Conservation (phyloP, 2,797 vertebrate species). For the Chelmon rostratus region DNA sequence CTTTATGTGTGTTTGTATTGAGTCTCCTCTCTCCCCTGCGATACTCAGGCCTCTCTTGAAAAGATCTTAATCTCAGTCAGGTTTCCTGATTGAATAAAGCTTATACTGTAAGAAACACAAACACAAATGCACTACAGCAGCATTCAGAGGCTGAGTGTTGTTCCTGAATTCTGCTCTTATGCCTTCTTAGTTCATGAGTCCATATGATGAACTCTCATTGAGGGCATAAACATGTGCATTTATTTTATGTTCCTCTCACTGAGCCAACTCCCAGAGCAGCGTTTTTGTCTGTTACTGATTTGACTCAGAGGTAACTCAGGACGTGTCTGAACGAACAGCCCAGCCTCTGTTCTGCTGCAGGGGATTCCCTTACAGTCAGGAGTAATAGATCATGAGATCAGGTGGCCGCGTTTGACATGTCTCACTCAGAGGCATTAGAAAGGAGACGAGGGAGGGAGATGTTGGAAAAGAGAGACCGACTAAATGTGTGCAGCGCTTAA, state of each 20-base stretch:
- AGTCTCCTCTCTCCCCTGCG: too few relatives aligned
- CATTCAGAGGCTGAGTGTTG: not conserved
- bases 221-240: not conserved
- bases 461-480: slow-evolving; percentile 65
- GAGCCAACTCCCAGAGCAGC: slow-evolving; percentile 1
- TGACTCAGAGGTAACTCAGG: slow-evolving; percentile 13
- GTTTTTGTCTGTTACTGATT: slow-evolving; percentile 2
- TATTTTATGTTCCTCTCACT: slow-evolving; percentile 2
- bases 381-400: slow-evolving; percentile 65
- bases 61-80: not conserved
- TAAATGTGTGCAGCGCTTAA: slow-evolving; percentile 74
- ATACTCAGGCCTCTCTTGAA: not conserved
- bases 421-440: slow-evolving; percentile 38
- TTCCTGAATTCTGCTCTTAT: not conserved
- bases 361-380: slow-evolving; percentile 67
- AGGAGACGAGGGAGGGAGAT: slow-evolving; percentile 27
- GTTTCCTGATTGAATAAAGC: not conserved
- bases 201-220: not conserved
- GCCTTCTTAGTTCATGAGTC: not conserved
- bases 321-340: slow-evolving; percentile 50
- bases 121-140: not conserved
- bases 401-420: slow-evolving; percentile 61
- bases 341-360: slow-evolving; percentile 44
- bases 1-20: too few relatives aligned
- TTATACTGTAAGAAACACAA: not conserved